Evolutionary conservation across 2,888 invertebrate genomes (phyloP), one percentile per base, ranked within the genome.

Genomic region (Rugalucina vietnamica): DNA sequence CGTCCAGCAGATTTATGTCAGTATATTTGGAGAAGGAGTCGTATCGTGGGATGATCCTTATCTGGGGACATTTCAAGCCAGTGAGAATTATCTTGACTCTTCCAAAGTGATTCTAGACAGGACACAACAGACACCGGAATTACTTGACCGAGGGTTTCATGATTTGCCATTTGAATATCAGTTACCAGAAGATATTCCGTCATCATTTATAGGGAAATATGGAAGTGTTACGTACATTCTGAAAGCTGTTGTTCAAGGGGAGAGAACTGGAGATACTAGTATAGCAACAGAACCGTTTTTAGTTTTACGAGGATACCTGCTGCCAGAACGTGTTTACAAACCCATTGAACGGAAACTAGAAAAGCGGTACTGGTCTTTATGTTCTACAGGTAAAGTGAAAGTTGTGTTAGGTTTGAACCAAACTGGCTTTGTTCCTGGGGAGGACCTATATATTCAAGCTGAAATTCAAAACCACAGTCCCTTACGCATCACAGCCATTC

Each of bases 161-260:
- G 84, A 91, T 24, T 94, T 94, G 81, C 91, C 92, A 0, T 92
- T 95, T 78, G 92, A 93, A 49, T 95, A 94, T 84, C 88, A 90
- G 50, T 92, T 95, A 0, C 94, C 93, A 0, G 88, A 90, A 1
- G 93, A 92, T 79, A 90, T 95, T 1, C 95, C 95, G 0, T 94
- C 94, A 14, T 94, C 94, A 0, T 95, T 93, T 87, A 95, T 95
- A 71, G 95, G 95, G 60, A 94, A 94, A 82, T 94, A 89, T 85
- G 95, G 95, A 34, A 94, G 93, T 89, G 93, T 95, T 32, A 94
- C 95, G 1, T 95, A 95, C 83, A 93, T 94, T 18, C 89, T 94
- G 10, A 94, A 94, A 84, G 94, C 93, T 12, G 91, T 91, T 1
- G 90, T 94, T 21, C 86, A 90, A 29, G 94, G 94, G 34, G 94